These are phyloP conservation scores for Mastomys natalensis DNA, from an alignment of 2,113 vertebrate species.

Conservation along the genomic window DNA sequence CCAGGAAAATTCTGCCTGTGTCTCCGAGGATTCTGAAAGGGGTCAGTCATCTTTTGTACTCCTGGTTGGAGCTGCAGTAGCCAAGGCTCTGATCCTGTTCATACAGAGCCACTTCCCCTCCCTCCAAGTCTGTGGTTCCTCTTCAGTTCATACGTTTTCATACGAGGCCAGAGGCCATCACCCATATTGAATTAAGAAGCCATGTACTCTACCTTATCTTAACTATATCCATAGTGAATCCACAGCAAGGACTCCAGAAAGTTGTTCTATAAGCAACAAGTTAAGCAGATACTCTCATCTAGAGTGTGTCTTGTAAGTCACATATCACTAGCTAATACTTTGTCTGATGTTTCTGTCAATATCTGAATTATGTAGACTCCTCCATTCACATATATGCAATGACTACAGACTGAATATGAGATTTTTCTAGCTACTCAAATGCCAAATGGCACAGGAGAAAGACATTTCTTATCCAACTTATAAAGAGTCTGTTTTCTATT, in stretches of 20 bases:
- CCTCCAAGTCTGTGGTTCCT: background rate
- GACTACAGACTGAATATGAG: background rate
- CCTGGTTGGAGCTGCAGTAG: background rate
- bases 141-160: background rate
- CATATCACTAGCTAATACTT: background rate
- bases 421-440: background rate
- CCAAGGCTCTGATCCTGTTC: background rate
- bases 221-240: background rate
- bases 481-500: background rate
- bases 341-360: background rate
- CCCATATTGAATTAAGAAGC: background rate
- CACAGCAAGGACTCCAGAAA: background rate
- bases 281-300: background rate
- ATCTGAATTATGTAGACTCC: background rate
- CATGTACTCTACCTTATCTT: background rate
- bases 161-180: no score
- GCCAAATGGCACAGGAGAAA: background rate
- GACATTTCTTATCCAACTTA: background rate
- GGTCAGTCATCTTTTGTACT: accelerated
- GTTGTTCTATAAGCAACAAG: background rate
- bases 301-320: background rate
- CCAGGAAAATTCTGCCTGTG: background rate
- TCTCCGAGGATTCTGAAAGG: background rate
- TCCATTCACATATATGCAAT: background rate
- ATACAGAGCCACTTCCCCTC: background rate